Base-by-base conservation (phyloP, 1,140 invertebrate genomes). In the Drosophila athabasca region DNA sequence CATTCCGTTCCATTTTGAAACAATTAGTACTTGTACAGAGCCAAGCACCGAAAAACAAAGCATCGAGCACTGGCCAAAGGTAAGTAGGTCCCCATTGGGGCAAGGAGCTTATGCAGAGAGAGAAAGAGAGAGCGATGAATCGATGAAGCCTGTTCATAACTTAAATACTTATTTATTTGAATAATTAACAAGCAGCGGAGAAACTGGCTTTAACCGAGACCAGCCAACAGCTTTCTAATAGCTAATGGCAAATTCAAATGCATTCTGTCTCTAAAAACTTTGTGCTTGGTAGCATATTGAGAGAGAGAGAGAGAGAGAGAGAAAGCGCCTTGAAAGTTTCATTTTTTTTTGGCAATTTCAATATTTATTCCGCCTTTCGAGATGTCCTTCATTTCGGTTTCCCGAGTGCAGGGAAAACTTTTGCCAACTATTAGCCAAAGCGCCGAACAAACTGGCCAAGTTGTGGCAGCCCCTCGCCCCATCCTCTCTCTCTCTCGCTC, bases 361-460 rank as follows among this genome's bases (percentile, higher is more conserved):
- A 74, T 74, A 74, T 74, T 74, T 73, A 74, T 74, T 44, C 71
- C 46, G 57, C 62, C 61, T 66, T 70, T 66, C 61, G 62, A 74
- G 70, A 66, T 74, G 71, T 74, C 70, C 53, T 75, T 74, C 71
- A 74, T 74, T 54, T 74, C 26, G 35, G 35, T 43, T 26, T 15
- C 17, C 17, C 45, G 51, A 73, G 48, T 64, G 68, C 29, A 52
- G 24, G 24, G 17, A 75, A 79, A 79, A 81, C 54, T 82, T 85
- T 87, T 61, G 58, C 68, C 68, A 85, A 85, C 81, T 85, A 87
- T 85, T 82, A 85, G 81, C 76, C 51, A 76, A 83, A 79, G 74
- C 76, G 80, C 60, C 67, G 58, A 39, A 45, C 67, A 50, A 50
- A 70, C 76, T 79, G 71, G 72, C 67, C 60, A 85, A 87, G 82